phyloP scores from a whole-genome alignment of 2,888 invertebrate genomes.

The Athalia rosae region DNA sequence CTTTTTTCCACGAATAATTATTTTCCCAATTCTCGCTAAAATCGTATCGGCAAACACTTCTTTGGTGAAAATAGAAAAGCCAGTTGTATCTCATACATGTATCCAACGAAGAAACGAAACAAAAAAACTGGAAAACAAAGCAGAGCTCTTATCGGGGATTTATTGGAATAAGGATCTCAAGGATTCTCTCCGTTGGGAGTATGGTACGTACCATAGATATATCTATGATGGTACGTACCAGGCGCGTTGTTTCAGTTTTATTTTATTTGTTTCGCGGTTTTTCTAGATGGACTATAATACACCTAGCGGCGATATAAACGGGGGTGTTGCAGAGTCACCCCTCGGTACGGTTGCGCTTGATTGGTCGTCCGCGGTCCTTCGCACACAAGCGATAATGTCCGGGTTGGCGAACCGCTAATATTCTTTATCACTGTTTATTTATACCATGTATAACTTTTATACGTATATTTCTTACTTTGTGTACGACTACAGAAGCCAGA shows the following conservation, averaged over 20 bases:
- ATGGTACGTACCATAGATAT: not conserved
- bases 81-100: too few relatives aligned
- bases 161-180: too few relatives aligned
- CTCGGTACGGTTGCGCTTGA: slow-evolving; percentile 25
- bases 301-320: slow-evolving; percentile 13
- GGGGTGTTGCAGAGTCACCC: not conserved
- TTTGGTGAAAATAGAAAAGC: too few relatives aligned
- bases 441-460: not conserved
- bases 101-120: too few relatives aligned
- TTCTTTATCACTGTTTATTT: slow-evolving; percentile 4
- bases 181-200: too few relatives aligned
- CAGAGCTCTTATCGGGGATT: too few relatives aligned
- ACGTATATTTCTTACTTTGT: not conserved
- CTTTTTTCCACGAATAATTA: too few relatives aligned
- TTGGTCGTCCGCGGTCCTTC: slow-evolving; percentile 30
- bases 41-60: too few relatives aligned
- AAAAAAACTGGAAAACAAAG: too few relatives aligned
- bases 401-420: slow-evolving; percentile 13
- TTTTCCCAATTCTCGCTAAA: too few relatives aligned
- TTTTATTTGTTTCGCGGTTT: not conserved
- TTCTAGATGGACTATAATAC: slow-evolving; percentile 18
- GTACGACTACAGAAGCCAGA: not conserved
- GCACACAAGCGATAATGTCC: slow-evolving; percentile 4
- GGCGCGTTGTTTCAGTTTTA: not conserved
- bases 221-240: not conserved